Base-by-base conservation (phyloP, 2,797 vertebrate species). In the Jordanella pulchra region DNA sequence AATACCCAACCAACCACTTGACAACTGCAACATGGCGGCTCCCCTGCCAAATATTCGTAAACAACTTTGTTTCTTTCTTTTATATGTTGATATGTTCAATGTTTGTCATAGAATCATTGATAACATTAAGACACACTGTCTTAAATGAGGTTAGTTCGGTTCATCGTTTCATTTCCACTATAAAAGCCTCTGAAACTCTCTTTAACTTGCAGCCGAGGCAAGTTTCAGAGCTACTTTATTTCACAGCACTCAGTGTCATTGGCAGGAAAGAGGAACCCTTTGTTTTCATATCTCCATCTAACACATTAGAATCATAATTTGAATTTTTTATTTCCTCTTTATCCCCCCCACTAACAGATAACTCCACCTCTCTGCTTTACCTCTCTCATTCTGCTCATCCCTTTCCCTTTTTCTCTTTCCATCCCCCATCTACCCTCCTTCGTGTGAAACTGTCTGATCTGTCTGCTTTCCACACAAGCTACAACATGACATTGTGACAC, bases 401-500 rank as follows among this genome's bases (percentile, higher is more conserved):
- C 42, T 81, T 77, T 85, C 72, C 23, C 72, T 75, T 78, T n/a
- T 56, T 56, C 14, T 12, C 12, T 35, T 60, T 35, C 6, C 7
- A 21, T 32, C 28, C n/a, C 56, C 84, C 35, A 0, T 60, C 56
- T 77, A 75, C 75, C 84, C 86, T 73, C 86, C 84, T 75, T 89
- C 85, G 85, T 94, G 93, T 91, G 93, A 94, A 94, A 94, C 88
- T 72, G 32, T 80, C 73, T 88, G 69, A 76, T 79, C 79, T 72
- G 84, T 87, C 91, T 89, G 87, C 84, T 87, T 79, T 75, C 69
- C 6, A 80, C 90, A 64, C 94, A 95, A 91, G 94, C 88, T 65
- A 89, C 87, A 93, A 94, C 94, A 93, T 3, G 93, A 94, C 84
- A 90, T 90, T 63, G 81, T 87, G 90, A 90, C 89, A 86, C 72